Evolutionary conservation across 2,113 vertebrate species (phyloP).

Genomic region (Apaloderma vittatum): DNA sequence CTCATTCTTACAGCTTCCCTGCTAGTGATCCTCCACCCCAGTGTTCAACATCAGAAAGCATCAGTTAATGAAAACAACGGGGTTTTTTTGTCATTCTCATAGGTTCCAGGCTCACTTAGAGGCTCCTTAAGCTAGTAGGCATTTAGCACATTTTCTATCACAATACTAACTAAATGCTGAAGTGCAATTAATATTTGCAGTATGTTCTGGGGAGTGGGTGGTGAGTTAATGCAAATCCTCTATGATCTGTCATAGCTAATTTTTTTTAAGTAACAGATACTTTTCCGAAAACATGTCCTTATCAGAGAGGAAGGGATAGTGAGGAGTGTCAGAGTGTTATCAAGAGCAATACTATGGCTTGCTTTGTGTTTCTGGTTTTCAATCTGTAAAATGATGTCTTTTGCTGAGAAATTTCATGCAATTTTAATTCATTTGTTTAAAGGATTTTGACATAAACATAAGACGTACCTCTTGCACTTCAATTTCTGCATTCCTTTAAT

Average conservation of each 20-base stretch:
- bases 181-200: background rate
- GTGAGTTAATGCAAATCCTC: background rate
- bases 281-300: background rate
- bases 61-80: background rate
- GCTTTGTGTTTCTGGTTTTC: background rate
- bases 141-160: background rate
- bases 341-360: background rate
- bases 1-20: background rate
- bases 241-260: background rate
- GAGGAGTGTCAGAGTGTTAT: background rate
- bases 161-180: background rate
- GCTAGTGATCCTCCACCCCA: background rate
- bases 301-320: background rate
- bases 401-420: background rate
- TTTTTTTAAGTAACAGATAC: background rate
- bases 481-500: background rate
- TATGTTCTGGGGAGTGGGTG: background rate
- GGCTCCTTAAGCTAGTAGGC: background rate
- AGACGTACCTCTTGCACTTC: background rate
- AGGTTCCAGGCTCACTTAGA: background rate
- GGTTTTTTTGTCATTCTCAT: background rate
- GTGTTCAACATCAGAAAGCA: background rate
- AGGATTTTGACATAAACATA: background rate
- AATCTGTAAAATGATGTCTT: background rate
- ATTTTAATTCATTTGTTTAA: conserved; percentile 1